These are phyloP conservation scores for Antechinus flavipes DNA, from an alignment of 2,113 vertebrate genomes.

Conservation along the genomic window DNA sequence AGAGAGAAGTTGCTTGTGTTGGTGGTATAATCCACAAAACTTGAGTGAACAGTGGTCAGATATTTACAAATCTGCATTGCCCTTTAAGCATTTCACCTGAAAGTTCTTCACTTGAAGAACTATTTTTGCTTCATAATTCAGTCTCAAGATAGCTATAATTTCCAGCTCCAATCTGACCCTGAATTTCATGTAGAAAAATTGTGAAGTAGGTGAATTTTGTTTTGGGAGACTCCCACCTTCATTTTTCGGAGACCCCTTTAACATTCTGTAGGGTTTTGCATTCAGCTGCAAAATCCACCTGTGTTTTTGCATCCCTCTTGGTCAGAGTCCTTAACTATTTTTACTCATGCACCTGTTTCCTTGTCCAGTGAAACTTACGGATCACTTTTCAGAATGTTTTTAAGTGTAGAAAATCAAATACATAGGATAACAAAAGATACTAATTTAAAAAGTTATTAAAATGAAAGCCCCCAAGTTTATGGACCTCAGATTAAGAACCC, in stretches of 20 bases:
- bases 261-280: background rate
- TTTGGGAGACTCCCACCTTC: background rate
- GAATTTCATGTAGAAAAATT: slow-evolving; percentile 84
- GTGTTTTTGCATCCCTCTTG: background rate
- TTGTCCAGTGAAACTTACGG: background rate
- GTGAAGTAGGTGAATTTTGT: slow-evolving; percentile 83
- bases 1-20: background rate
- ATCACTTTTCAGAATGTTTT: background rate
- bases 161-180: slow-evolving; percentile 92
- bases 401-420: background rate
- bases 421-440: background rate
- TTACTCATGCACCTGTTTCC: background rate
- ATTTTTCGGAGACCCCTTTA: background rate
- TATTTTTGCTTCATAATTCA: slow-evolving; percentile 92
- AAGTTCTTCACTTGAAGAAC: slow-evolving; percentile 87
- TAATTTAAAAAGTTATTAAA: background rate
- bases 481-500: background rate
- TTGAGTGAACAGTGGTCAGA: slow-evolving; percentile 92
- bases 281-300: background rate
- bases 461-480: background rate
- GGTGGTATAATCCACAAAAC: slow-evolving; percentile 90
- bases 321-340: background rate
- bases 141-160: slow-evolving; percentile 96
- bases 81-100: slow-evolving; percentile 91
- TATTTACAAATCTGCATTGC: slow-evolving; percentile 93